Evolutionary conservation across 2,888 invertebrate genomes (phyloP), one percentile per base, ranked within the genome.

Genomic region (Magallana nippona): DNA sequence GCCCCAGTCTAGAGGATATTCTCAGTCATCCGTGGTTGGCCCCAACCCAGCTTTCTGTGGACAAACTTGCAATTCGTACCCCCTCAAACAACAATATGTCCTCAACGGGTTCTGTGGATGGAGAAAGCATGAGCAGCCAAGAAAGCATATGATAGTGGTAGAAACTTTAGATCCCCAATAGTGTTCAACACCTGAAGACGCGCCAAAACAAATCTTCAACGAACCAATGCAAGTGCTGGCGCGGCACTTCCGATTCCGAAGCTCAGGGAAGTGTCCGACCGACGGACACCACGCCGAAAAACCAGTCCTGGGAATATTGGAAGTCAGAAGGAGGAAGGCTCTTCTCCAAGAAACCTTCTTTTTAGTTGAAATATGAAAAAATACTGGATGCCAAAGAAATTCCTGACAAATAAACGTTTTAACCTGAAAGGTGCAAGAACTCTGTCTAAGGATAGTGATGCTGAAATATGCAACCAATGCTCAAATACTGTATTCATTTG

Each of bases 11-110:
- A 57, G 95, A 95, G 85, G 95, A 95, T 79, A 94, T 96, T 87
- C 91, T 95, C 19, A 89, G 91, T 80, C 95, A 96, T 91, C 94
- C 95, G 0, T 96, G 95, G 95, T 91, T 95, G 84, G 89, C 88
- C 81, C 84, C 85, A 27, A 86, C 86, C 82, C 82, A 87, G 84
- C 86, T 87, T 83, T 83, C 89, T 83, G 86, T 87, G 71, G 88
- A 89, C 83, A 86, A 89, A 88, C 85, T 85, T 71, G 84, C 87
- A 79, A 84, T 89, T 78, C 79, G 85, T 80, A 88, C 89, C 78
- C 86, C 87, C 55, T 87, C 87, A 86, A 87, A 88, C 77, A 87
- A 83, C 60, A 82, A 82, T 63, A 71, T 81, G 22, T 85, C 82
- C 32, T 82, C 82, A 62, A 80, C 87, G 55, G 87, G 85, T 32